Base-by-base conservation (phyloP, 2,888 invertebrate species). In the Myopa tessellatipennis region DNA sequence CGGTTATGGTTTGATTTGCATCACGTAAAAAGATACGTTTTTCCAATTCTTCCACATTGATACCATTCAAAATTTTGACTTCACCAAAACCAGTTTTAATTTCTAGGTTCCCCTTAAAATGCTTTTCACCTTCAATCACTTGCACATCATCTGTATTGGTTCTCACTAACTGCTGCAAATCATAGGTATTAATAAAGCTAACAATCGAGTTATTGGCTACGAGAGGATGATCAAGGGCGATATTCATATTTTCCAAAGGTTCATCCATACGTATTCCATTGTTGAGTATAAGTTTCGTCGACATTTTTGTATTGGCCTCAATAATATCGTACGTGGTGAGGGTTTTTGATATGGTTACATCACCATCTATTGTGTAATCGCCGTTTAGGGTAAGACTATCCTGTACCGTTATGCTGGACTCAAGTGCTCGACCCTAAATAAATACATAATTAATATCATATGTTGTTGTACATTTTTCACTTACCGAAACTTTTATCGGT, bases 101-200 rank as follows among this genome's bases (percentile, higher is more conserved):
- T 74, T 84, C 81, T 14, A 92, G 81, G 8, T 76, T 79, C 82
- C 90, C 88, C 4, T 83, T 82, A 80, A 92, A 90, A 4, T 82
- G 84, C 83, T 92, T 93, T 61, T 80, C 81, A 8, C 91, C 92
- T 38, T 88, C 87, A 70, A 93, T 87, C 12, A 88, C 81, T 83
- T 91, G 90, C 45, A 88, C 80, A 26, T 89, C 86, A 4, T 89
- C 83, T 2, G 82, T 83, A 80, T 90, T 89, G 34, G 88, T 87
- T 74, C 87, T 86, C 3, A 91, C 86, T 82, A 90, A 89, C 40
- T 88, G 84, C 45, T 86, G 83, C 14, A 91, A 82, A 80, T 90
- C 88, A 14, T 90, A 81, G 1, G 87, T 87, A 80, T 90, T 91
- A 76, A 92, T 90, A 77, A 85, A 85, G 81, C 90, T 89, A 1